Conservation (phyloP, 2,888 invertebrate species). For the Steinernema scapterisci region DNA sequence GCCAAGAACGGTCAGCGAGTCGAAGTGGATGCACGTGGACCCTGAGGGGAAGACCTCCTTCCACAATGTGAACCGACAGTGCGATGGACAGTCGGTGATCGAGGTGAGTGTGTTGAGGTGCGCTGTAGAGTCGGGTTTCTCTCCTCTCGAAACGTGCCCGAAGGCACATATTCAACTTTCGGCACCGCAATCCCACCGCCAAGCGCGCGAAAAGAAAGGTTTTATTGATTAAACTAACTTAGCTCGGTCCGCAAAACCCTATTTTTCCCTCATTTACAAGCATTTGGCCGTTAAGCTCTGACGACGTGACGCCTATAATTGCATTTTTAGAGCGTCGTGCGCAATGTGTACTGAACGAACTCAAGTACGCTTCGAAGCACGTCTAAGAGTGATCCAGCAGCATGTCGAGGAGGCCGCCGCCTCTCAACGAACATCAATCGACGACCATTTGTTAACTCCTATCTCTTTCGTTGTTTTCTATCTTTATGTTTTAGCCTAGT, state of each 20-base stretch:
- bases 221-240: neutral
- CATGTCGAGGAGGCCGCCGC: neutral
- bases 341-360: slow-evolving; percentile 24
- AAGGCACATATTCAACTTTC: too few relatives aligned
- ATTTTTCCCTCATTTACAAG: neutral
- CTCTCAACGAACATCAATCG: neutral
- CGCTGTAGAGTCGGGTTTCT: too few relatives aligned
- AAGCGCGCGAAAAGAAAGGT: neutral
- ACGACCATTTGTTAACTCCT: neutral
- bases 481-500: neutral
- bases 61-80: slow-evolving; percentile 26
- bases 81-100: slow-evolving; percentile 25
- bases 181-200: neutral
- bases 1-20: slow-evolving; percentile 18
- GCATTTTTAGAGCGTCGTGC: slow-evolving; percentile 27
- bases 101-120: slow-evolving; percentile 10
- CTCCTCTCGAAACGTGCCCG: too few relatives aligned
- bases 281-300: neutral
- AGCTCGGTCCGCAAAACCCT: too few relatives aligned
- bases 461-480: neutral
- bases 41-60: slow-evolving; percentile 16
- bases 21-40: slow-evolving; percentile 29
- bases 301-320: slow-evolving; percentile 10
- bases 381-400: slow-evolving; percentile 13
- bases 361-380: neutral